Base-by-base conservation (phyloP, 2,888 invertebrate genomes). In the Lysandra bellargus region DNA sequence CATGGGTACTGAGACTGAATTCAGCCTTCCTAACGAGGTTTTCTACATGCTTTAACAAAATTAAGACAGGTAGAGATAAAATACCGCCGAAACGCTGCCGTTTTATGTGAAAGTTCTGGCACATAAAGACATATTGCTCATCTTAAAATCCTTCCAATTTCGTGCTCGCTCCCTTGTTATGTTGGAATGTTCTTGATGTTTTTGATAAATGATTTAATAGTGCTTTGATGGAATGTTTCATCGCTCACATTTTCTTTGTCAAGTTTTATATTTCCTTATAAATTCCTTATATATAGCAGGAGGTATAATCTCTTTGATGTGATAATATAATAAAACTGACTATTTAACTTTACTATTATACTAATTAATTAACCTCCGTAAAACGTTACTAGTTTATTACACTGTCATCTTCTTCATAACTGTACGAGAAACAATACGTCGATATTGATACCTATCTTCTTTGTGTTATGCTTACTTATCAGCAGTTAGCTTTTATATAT, bases 1-100 rank as follows among this genome's bases (percentile, higher is more conserved):
- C 76, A 76, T 57, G 76, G 53, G 30, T 53, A 76, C 76, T 33
- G 33, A 76, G 14, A 49, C n/a, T 75, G 75, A 49, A 75, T 75
- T 44, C 74, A 44, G 44, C 75, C 53, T 75, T 74, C 53, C 14
- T 75, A 75, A 49, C 75, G 49, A 75, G 76, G 33, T 33, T 76
- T 76, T 76, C 76, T 30, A 76, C 76, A 76, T 76, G 33, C 76
- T 30, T 76, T 76, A 76, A 76, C 76, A 76, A 57, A 57, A 76
- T 57, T 33, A 57, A 57, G 76, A 76, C 53, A 76, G 76, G 76
- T 53, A 76, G 33, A 76, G 53, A 76, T 76, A 76, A 57, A 76
- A 76, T 14, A 76, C 53, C 76, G 57, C 53, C 57, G 76, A 57
- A 76, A 57, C 76, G 57, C 33, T 53, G 75, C 14, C 53, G 76